Conservation (phyloP, 2,888 invertebrate species). For the Pollenia labialis region DNA sequence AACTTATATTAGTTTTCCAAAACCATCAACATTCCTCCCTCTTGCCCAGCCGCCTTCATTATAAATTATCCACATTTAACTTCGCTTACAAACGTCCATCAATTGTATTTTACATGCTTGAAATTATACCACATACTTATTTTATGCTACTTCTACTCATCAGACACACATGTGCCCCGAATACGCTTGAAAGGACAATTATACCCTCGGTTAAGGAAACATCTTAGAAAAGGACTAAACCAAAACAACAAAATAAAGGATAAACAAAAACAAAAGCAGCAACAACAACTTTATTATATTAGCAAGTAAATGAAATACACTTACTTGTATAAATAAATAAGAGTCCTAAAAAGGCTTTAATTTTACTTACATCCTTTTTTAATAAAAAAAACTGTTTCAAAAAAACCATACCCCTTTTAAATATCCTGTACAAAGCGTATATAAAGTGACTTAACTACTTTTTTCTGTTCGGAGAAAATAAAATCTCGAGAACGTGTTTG, state of each 20-base stretch:
- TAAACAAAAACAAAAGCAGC: slow-evolving; percentile 42
- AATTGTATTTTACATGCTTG: slow-evolving; percentile 63
- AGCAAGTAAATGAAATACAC: slow-evolving; percentile 1
- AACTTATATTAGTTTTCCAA: background rate
- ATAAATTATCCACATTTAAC: slow-evolving; percentile 35
- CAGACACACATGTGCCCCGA: background rate
- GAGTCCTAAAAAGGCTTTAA: slow-evolving; percentile 49
- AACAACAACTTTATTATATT: slow-evolving; percentile 38
- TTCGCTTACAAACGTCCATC: slow-evolving; percentile 57
- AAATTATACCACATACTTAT: slow-evolving; percentile 41
- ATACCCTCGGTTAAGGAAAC: slow-evolving; percentile 66
- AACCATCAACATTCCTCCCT: background rate
- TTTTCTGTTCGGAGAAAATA: background rate
- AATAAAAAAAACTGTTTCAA: slow-evolving; percentile 9
- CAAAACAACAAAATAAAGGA: slow-evolving; percentile 2
- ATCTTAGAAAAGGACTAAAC: slow-evolving; percentile 48
- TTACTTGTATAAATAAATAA: background rate
- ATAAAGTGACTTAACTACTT: slow-evolving; percentile 60
- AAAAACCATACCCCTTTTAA: slow-evolving; percentile 35
- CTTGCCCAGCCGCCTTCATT: background rate
- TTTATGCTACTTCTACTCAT: slow-evolving; percentile 17
- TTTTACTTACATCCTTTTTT: slow-evolving; percentile 39
- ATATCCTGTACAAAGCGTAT: background rate
- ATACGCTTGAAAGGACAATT: slow-evolving; percentile 68
- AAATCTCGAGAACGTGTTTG: slow-evolving; percentile 44